Evolutionary conservation across 1,140 invertebrate species (phyloP).

Genomic region (Lethocerus indicus): DNA sequence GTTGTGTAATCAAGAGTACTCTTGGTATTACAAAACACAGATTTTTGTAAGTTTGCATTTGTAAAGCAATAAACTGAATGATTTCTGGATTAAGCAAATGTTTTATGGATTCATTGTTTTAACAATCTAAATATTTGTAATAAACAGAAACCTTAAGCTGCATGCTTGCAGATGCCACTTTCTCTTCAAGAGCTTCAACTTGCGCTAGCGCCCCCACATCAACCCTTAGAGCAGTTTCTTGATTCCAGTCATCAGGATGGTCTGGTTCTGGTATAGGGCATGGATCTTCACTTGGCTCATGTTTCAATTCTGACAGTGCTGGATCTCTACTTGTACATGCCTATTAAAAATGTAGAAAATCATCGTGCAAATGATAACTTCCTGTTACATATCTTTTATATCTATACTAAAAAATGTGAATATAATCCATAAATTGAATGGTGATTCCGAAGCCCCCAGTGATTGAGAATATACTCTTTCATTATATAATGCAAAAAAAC

Average conservation of each 20-base stretch:
- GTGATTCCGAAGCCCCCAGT: no score
- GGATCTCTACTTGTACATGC: constrained; percentile 2
- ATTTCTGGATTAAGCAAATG: no score
- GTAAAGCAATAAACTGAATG: no score
- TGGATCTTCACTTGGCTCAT: constrained; percentile 2
- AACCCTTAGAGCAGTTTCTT: constrained; percentile 52
- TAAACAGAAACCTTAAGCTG: constrained; percentile 46
- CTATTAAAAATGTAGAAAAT: constrained; percentile 1
- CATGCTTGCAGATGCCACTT: constrained; percentile 82
- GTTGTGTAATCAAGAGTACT: no score
- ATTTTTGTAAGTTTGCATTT: no score
- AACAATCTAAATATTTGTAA: neutral
- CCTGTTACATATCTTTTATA: neutral
- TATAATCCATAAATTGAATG: no score
- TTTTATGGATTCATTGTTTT: neutral
- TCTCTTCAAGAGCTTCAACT: constrained; percentile 81
- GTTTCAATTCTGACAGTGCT: constrained; percentile 5
- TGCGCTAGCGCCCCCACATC: constrained; percentile 71
- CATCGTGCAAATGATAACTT: neutral
- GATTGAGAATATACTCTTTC: no score
- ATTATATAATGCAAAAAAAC: no score
- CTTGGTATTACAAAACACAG: no score
- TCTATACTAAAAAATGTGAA: neutral
- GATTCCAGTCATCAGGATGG: constrained; percentile 43
- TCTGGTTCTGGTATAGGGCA: constrained; percentile 32